Conservation (phyloP, 2,797 vertebrate species). For the Micrastur ruficollis region DNA sequence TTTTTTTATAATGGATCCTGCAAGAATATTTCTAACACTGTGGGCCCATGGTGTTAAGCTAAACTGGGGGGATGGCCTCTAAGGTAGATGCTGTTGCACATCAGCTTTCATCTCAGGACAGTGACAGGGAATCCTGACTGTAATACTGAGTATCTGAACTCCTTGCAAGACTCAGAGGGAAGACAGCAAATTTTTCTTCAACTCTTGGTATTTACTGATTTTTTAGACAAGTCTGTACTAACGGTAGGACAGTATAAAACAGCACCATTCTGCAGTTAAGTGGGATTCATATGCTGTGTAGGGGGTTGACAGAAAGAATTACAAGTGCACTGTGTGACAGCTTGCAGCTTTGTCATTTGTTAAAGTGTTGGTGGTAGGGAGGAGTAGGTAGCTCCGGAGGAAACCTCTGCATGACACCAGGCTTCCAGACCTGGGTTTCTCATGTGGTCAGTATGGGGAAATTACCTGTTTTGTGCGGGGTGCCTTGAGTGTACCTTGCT, state of each 20-base stretch:
- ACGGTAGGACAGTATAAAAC: neutral
- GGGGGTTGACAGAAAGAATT: neutral
- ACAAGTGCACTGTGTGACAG: neutral
- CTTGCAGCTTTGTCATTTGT: neutral
- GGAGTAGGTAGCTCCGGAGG: neutral
- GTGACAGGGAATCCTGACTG: neutral
- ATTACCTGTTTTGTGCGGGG: neutral
- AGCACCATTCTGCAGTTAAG: neutral
- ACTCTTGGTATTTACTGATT: accelerated
- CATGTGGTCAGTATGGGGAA: neutral
- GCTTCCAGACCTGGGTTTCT: neutral
- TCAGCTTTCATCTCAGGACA: neutral
- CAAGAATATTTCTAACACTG: neutral
- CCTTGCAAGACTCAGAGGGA: neutral
- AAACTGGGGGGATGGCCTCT: neutral
- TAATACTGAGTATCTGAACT: neutral
- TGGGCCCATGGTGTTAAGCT: neutral
- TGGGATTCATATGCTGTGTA: neutral
- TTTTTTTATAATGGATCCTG: neutral
- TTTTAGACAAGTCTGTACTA: neutral
- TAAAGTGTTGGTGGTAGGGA: neutral
- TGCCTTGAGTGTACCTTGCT: neutral
- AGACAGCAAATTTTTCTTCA: neutral
- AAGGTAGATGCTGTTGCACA: neutral
- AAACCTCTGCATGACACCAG: neutral